A percentile compares a stretch with the other conserved stretches of the same genome.
phyloP scores from a whole-genome alignment of 2,113 vertebrate species.

The Hyperopisus bebe region DNA sequence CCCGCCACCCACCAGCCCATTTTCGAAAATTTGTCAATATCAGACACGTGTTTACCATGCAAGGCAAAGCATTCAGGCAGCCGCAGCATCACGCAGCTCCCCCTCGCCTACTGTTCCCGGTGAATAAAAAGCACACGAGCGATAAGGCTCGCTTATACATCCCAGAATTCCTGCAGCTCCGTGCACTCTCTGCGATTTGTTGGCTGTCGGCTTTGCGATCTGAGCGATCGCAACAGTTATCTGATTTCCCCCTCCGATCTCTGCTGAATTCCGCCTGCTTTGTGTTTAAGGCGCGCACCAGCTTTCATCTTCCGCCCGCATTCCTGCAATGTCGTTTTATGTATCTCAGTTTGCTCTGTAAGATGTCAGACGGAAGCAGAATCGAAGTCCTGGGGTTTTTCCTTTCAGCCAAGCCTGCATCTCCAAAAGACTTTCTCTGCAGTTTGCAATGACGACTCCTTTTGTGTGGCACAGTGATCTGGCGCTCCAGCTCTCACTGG shows the following conservation, averaged over 20 bases:
- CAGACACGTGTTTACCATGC: neutral
- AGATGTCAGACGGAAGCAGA: constrained; percentile 97
- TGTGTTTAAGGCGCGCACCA: constrained; percentile 20
- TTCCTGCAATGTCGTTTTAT: constrained; percentile 19
- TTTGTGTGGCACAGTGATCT: neutral
- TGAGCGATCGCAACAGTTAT: constrained; percentile 68
- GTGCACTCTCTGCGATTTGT: constrained; percentile 52
- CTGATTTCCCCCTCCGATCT: constrained; percentile 24
- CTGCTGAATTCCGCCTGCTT: constrained; percentile 32
- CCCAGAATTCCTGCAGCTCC: constrained; percentile 59
- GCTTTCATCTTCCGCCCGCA: constrained; percentile 23
- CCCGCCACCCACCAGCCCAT: neutral
- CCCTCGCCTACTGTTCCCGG: neutral
- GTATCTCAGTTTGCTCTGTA: constrained; percentile 59
- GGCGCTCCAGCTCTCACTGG: neutral
- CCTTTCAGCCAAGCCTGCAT: constrained; percentile 94
- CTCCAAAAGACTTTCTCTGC: constrained; percentile 77
- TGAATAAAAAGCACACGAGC: neutral
- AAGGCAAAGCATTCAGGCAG: neutral
- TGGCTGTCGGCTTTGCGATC: constrained; percentile 4
- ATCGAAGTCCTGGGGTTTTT: constrained; percentile 84
- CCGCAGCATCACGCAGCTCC: neutral
- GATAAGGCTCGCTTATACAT: neutral
- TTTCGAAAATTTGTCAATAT: constrained; percentile 17
- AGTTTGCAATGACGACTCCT: neutral